Evolutionary conservation across 2,888 invertebrate species (phyloP), one percentile per base, ranked within the genome.

Genomic region (Tipula vernalis): DNA sequence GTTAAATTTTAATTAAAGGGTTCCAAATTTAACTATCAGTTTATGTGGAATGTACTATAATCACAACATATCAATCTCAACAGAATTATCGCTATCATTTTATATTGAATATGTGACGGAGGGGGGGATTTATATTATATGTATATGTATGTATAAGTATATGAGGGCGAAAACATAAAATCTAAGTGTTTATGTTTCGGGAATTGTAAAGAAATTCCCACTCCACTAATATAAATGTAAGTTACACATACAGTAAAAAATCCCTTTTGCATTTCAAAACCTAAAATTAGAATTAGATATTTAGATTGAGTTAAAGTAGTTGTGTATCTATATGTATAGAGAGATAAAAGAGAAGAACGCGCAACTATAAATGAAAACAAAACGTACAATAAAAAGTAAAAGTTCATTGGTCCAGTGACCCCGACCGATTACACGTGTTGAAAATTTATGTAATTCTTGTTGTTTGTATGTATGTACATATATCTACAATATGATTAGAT

Each of bases 401-500:
- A 88, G 88, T 88, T 88, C 88, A 87, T 88, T 88, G 88, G 87
- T 87, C 88, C 87, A 88, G 87, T 88, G 87, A 88, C 87, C 88
- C 86, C 87, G 36, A 44, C 51, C 71, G 28, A 28, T 10, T 71
- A 84, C 84, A 84, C 84, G 84, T 84, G 84, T 36, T 84, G 15
- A 10, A 39, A 71, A 28, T 28, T 28, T 71, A 71, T 28, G 71
- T 71, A 71, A 28, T 71, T 4, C 71, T 39, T 39, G 6, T 39
- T 39, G 39, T 39, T 39, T 39, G 39, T 39, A 28, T 71, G 10
- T 13, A 28, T 28, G 10, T 71, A 51, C 8, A 71, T 71, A 0
- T 44, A 15, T 51, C 28, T 28, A 71, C 28, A 28, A 6, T 28
- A 71, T 71, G 28, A 71, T 71, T 71, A 28, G 71, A 71, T 71